Conservation (phyloP, 2,113 vertebrate species). For the Anarrhichthys ocellatus region DNA sequence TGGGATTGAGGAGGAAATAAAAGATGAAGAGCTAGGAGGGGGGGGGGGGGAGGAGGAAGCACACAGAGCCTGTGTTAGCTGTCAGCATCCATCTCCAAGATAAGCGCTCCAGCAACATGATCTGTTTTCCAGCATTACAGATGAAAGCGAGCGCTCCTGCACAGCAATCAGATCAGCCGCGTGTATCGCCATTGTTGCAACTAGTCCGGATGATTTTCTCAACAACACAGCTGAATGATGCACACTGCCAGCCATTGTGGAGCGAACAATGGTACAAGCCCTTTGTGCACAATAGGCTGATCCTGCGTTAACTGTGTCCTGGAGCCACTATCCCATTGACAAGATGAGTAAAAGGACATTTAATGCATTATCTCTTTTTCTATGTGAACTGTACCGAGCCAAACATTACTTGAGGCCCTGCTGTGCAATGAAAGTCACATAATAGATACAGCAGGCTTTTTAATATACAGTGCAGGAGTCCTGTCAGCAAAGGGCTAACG, state of each 20-base stretch:
- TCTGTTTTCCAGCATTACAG: constrained; percentile 65
- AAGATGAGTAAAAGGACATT: constrained; percentile 67
- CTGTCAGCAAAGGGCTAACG: constrained; percentile 13
- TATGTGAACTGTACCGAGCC: constrained; percentile 27
- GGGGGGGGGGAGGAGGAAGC: not conserved
- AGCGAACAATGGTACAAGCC: constrained; percentile 72
- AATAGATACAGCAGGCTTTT: constrained; percentile 21
- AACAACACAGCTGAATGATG: constrained; percentile 51
- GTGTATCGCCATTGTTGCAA: constrained; percentile 62
- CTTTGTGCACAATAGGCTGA: constrained; percentile 65
- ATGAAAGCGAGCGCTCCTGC: constrained; percentile 55
- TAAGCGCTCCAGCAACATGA: constrained; percentile 69
- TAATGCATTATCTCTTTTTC: constrained; percentile 42
- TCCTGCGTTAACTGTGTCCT: constrained; percentile 60
- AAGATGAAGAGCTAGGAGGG: constrained; percentile 24
- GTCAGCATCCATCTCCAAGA: constrained; percentile 70
- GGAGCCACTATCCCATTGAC: constrained; percentile 52
- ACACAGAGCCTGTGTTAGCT: constrained; percentile 48
- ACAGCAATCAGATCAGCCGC: constrained; percentile 69
- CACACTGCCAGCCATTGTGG: constrained; percentile 70
- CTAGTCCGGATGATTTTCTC: constrained; percentile 61
- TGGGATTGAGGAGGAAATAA: constrained; percentile 18
- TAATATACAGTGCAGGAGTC: not conserved
- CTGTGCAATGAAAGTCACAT: constrained; percentile 23
- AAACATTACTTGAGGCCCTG: constrained; percentile 46